Base-by-base conservation (phyloP, 2,888 invertebrate genomes). In the Acleris literana region DNA sequence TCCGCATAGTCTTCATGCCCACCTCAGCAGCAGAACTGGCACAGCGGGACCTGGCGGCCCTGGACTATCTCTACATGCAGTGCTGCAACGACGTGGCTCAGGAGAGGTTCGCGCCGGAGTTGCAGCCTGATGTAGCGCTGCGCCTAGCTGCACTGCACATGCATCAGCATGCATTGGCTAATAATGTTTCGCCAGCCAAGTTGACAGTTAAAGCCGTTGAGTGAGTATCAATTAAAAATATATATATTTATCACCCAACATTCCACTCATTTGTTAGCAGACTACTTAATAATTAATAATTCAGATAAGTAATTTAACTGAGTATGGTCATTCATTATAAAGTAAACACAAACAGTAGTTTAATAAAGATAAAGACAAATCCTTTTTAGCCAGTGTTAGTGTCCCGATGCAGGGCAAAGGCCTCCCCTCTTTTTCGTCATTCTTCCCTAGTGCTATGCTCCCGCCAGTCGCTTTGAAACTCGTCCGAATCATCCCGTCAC, bases 51-150 rank as follows among this genome's bases (percentile, higher is more conserved):
- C 93, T 97, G 16, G 95, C 96, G 20, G 96, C 97, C 1, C 94
- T 98, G 76, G 98, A 98, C 87, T 98, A 98, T 86, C 94, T 98
- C 44, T 98, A 96, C 88, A 94, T 95, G 84, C 98, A 98, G 91
- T 97, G 98, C 86, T 97, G 98, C 84, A 98, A 98, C 83, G 98
- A 98, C 87, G 97, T 98, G 16, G 96, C 97, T 0, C 97, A 97
- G 80, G 98, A 98, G 80, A 87, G 98, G 68, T 98, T 97, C 84
- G 96, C 97, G 0, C 97, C 97, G 0, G 98, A 98, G 81, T 93
- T 98, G 73, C 86, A 87, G 71, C 97, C 97, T 51, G 98, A 98
- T 75, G 96, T 96, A 20, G 97, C 97, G 22, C 84, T 98, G 69
- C 93, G 97, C 58, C 88, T 98, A 75, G 97, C 98, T 0, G 97